A percentile compares a stretch with the other conserved stretches of the same genome.
Conservation (phyloP, 1,140 invertebrate species). For the Tribolium madens region DNA sequence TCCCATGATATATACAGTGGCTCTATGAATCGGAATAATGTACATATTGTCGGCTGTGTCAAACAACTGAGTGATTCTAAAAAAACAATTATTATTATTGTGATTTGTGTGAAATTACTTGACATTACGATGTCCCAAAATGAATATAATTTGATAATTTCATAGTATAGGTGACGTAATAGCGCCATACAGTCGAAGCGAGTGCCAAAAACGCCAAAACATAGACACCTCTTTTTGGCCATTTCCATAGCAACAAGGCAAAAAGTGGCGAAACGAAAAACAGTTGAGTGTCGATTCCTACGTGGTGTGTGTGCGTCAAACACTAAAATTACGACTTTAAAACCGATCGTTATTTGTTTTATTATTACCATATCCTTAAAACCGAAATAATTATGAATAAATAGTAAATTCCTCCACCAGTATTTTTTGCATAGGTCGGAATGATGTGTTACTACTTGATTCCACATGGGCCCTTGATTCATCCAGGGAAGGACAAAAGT, state of each 20-base stretch:
- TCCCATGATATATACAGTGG: constrained; percentile 80
- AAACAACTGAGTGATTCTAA: constrained; percentile 76
- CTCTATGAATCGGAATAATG: constrained; percentile 76
- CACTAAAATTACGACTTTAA: constrained; percentile 68
- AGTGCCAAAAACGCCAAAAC: constrained; percentile 68
- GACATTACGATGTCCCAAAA: constrained; percentile 77
- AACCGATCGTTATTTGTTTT: not conserved
- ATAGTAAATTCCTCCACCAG: constrained; percentile 74
- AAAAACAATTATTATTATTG: constrained; percentile 40
- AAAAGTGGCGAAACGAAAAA: constrained; percentile 78
- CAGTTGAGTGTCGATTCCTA: constrained; percentile 86
- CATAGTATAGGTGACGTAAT: constrained; percentile 73
- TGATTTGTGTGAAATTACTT: not conserved
- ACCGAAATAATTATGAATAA: constrained; percentile 74
- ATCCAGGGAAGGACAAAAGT: constrained; percentile 74
- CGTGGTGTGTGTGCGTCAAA: constrained; percentile 76
- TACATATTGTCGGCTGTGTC: constrained; percentile 79
- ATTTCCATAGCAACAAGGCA: constrained; percentile 76
- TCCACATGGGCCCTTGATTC: constrained; percentile 74
- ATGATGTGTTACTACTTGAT: constrained; percentile 72
- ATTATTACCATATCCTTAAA: constrained; percentile 72
- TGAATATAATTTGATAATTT: constrained; percentile 79
- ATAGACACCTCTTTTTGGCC: constrained; percentile 70
- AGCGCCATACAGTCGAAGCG: constrained; percentile 75
- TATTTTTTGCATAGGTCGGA: constrained; percentile 71